Conservation (phyloP, 1,140 invertebrate genomes). For the Lepidostoma basale region DNA sequence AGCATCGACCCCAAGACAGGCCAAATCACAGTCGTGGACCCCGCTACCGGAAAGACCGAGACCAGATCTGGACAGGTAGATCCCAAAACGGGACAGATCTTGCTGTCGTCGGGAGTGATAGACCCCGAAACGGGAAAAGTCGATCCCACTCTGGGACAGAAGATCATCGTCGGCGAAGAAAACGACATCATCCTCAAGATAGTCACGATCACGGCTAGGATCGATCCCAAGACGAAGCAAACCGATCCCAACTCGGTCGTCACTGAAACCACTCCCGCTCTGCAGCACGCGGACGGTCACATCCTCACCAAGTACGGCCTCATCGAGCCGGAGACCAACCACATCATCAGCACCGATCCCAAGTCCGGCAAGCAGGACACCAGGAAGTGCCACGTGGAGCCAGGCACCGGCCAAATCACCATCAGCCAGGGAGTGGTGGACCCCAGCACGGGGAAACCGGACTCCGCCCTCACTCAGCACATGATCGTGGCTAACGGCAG, state of each 20-base stretch:
- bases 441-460: slow-evolving; percentile 64
- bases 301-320: slow-evolving; percentile 67
- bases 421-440: slow-evolving; percentile 62
- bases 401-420: slow-evolving; percentile 61
- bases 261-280: slow-evolving; percentile 61
- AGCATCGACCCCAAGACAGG: slow-evolving; percentile 62
- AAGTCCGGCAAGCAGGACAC: slow-evolving; percentile 63
- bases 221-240: slow-evolving; percentile 63
- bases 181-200: slow-evolving; percentile 59
- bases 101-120: slow-evolving; percentile 57
- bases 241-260: slow-evolving; percentile 62
- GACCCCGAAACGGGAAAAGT: slow-evolving; percentile 64
- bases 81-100: slow-evolving; percentile 63
- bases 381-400: slow-evolving; percentile 63
- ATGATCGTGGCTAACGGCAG: slow-evolving; percentile 62
- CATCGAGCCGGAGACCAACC: slow-evolving; percentile 63
- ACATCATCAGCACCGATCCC: slow-evolving; percentile 62
- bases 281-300: slow-evolving; percentile 61
- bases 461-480: slow-evolving; percentile 58
- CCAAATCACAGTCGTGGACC: slow-evolving; percentile 61
- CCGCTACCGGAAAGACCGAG: slow-evolving; percentile 62
- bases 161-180: slow-evolving; percentile 58
- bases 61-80: slow-evolving; percentile 62
- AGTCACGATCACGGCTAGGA: slow-evolving; percentile 63
- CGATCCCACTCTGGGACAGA: slow-evolving; percentile 61